Percentiles rank a stretch among this genome's conserved stretches.
These are phyloP conservation scores for Rhopalosiphum padi DNA, from an alignment of 1,140 invertebrate species.

Conservation along the genomic window DNA sequence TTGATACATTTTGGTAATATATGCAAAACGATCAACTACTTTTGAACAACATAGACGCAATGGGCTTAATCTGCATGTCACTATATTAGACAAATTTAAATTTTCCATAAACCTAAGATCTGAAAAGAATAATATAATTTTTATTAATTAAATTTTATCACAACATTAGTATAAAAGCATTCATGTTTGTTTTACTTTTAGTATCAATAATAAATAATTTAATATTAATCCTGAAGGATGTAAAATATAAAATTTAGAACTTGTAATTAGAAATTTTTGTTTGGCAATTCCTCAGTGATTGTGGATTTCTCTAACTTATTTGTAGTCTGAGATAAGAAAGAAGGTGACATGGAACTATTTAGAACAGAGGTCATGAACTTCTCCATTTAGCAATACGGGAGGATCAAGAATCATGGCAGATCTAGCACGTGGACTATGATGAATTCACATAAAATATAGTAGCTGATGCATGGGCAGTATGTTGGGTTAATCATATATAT, in stretches of 20 bases:
- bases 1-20: conserved; percentile 84
- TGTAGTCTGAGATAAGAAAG: not conserved
- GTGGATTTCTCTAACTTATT: not conserved
- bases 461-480: not conserved
- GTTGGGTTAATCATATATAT: not conserved
- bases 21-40: conserved; percentile 84
- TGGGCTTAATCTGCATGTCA: conserved; percentile 86
- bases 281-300: too few species aligned
- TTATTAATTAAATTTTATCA: not conserved
- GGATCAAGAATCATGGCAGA: not conserved
- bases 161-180: not conserved
- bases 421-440: not conserved
- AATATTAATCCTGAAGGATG: too few species aligned
- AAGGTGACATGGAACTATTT: not conserved
- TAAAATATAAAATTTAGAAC: too few species aligned
- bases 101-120: conserved; percentile 79
- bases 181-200: not conserved
- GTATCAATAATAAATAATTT: too few species aligned
- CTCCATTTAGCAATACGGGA: not conserved
- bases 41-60: conserved; percentile 78
- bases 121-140: conserved; percentile 64
- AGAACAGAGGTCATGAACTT: not conserved
- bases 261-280: too few species aligned
- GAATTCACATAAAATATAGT: not conserved
- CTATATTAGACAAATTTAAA: conserved; percentile 82